A percentile compares a stretch with the other conserved stretches of the same genome.
Evolutionary conservation across 2,113 vertebrate species (phyloP).

Genomic region (Zosterops japonicus): DNA sequence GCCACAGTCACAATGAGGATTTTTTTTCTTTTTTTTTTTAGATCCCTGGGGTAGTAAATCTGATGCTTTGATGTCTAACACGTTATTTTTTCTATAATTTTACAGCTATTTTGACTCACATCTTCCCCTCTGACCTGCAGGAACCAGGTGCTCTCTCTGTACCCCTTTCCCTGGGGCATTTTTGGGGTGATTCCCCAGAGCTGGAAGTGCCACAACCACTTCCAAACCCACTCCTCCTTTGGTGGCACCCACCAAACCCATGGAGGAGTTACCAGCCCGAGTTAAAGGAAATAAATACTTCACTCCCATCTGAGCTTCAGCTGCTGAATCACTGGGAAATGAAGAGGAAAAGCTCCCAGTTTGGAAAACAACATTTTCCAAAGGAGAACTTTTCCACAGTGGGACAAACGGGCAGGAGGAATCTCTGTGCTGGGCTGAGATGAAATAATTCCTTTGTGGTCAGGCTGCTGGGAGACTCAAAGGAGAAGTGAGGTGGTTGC

Average conservation of each 20-base stretch:
- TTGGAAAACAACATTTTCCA: not conserved
- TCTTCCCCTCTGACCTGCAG: not conserved
- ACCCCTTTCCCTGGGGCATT: not conserved
- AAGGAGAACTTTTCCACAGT: not conserved
- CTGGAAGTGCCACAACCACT: not conserved
- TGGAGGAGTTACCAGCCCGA: not conserved
- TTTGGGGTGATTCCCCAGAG: not conserved
- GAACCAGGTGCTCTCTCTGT: not conserved
- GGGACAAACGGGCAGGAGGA: not conserved
- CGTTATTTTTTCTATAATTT: not conserved
- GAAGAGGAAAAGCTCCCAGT: not conserved
- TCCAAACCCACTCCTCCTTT: not conserved
- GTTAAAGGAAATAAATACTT: not conserved
- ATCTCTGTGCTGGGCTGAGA: not conserved
- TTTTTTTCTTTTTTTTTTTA: not conserved
- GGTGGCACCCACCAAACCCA: not conserved
- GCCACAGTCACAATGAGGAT: not conserved
- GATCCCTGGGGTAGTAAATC: not conserved
- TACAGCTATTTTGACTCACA: not conserved
- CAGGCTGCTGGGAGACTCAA: not conserved
- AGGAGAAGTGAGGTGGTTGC: not conserved
- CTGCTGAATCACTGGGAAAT: not conserved
- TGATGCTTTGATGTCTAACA: not conserved
- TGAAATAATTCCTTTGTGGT: constrained; percentile 8
- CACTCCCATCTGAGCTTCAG: not conserved